Conservation (phyloP, 2,113 vertebrate species). For the Macrotus californicus region DNA sequence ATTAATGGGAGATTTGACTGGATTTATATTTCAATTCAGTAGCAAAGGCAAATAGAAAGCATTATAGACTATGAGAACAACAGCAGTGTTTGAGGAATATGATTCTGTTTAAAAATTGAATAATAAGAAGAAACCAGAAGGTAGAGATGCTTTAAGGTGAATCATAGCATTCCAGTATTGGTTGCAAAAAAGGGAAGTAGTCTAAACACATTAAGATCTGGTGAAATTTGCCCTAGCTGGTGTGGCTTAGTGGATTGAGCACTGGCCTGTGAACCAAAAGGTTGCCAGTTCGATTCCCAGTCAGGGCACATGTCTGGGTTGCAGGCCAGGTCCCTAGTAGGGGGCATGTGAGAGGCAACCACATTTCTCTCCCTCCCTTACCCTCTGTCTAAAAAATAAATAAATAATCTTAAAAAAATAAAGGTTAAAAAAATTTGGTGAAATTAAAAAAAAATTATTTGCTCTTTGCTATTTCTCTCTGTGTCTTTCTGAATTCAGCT, state of each 20-base stretch:
- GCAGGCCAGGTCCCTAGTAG: no score
- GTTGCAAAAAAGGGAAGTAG: not conserved
- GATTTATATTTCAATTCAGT: not conserved
- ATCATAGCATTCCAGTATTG: not conserved
- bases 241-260: no score
- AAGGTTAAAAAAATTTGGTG: not conserved
- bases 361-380: no score
- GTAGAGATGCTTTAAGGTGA: not conserved
- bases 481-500: not conserved
- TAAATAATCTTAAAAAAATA: no score
- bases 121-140: not conserved
- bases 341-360: no score
- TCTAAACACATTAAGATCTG: not conserved
- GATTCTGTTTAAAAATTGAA: not conserved
- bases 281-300: no score
- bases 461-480: not conserved
- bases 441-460: not conserved
- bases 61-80: not conserved
- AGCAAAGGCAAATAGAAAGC: not conserved
- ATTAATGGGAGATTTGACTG: not conserved
- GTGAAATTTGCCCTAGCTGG: not conserved
- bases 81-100: not conserved
- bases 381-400: no score
- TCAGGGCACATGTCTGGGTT: no score
- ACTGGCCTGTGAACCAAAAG: no score